Evolutionary conservation across 2,888 invertebrate species (phyloP).

Genomic region (Dasysyrphus albostriatus): DNA sequence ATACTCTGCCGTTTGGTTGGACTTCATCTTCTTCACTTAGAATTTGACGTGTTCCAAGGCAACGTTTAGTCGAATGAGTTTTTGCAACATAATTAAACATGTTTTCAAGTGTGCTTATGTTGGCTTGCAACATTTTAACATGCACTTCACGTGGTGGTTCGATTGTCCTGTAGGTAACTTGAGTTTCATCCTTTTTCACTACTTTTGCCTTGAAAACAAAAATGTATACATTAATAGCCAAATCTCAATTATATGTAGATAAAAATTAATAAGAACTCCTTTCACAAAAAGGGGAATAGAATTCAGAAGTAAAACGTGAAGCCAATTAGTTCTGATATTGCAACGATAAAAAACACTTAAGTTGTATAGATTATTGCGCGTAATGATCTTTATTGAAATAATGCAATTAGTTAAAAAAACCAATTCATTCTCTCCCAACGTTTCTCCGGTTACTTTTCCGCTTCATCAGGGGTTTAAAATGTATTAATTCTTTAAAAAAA

Average conservation of each 20-base stretch:
- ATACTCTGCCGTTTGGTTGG: constrained; percentile 96
- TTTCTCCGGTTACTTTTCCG: too few species aligned
- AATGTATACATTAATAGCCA: not conserved
- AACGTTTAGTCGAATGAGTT: constrained; percentile 89
- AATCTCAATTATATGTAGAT: not conserved
- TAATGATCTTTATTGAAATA: too few species aligned
- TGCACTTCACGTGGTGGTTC: constrained; percentile 89
- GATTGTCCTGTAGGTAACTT: constrained; percentile 90
- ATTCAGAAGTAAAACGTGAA: too few species aligned
- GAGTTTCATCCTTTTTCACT: constrained; percentile 87
- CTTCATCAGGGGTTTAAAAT: too few species aligned
- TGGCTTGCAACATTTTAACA: constrained; percentile 89
- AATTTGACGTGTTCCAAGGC: constrained; percentile 95
- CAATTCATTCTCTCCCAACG: too few species aligned
- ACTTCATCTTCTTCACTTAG: constrained; percentile 96
- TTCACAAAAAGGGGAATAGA: too few species aligned
- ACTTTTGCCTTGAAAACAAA: constrained; percentile 87
- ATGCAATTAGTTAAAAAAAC: too few species aligned
- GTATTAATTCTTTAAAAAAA: too few species aligned
- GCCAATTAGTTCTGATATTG: too few species aligned
- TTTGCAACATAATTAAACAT: constrained; percentile 92
- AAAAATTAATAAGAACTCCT: not conserved
- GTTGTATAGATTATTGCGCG: too few species aligned
- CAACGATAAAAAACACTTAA: too few species aligned
- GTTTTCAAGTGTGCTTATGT: constrained; percentile 92